phyloP scores from a whole-genome alignment of 2,797 vertebrate genomes.

The Catostomus latipinnis region DNA sequence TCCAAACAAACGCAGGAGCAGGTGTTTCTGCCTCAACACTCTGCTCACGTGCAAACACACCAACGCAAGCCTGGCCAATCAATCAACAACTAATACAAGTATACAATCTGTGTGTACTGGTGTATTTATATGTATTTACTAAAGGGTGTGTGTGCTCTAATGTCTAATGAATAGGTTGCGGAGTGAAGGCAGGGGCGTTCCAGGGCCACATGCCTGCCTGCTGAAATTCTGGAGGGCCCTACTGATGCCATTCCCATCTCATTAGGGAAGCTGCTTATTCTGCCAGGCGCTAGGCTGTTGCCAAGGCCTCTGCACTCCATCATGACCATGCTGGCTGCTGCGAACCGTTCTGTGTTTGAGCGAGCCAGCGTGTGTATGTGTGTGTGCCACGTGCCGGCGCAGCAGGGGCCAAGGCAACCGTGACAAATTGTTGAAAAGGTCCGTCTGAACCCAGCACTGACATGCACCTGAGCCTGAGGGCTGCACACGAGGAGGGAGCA shows the following conservation, averaged over 20 bases:
- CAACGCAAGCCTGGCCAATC: background rate
- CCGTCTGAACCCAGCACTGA: conserved; percentile 84
- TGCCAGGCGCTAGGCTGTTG: conserved; percentile 79
- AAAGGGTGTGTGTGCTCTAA: conserved; percentile 25
- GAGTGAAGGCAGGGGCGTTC: conserved; percentile 49
- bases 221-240: conserved; percentile 72
- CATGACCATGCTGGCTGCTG: conserved; percentile 80
- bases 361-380: conserved; percentile 58
- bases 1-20: conserved; percentile 51
- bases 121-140: conserved; percentile 21
- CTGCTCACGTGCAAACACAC: conserved; percentile 12
- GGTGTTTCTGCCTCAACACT: conserved; percentile 37
- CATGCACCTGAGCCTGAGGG: conserved; percentile 92
- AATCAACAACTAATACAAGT: background rate
- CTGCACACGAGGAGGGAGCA: conserved; percentile 61
- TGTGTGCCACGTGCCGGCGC: conserved; percentile 91
- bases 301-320: conserved; percentile 72
- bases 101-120: background rate
- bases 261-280: conserved; percentile 83
- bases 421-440: conserved; percentile 97
- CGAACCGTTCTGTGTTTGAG: conserved; percentile 80
- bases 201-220: conserved; percentile 56
- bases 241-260: conserved; percentile 83
- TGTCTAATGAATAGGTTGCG: conserved; percentile 58
- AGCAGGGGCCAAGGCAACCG: conserved; percentile 87